These are phyloP conservation scores for Euleptes europaea DNA, from an alignment of 2,113 vertebrate species.

Conservation along the genomic window DNA sequence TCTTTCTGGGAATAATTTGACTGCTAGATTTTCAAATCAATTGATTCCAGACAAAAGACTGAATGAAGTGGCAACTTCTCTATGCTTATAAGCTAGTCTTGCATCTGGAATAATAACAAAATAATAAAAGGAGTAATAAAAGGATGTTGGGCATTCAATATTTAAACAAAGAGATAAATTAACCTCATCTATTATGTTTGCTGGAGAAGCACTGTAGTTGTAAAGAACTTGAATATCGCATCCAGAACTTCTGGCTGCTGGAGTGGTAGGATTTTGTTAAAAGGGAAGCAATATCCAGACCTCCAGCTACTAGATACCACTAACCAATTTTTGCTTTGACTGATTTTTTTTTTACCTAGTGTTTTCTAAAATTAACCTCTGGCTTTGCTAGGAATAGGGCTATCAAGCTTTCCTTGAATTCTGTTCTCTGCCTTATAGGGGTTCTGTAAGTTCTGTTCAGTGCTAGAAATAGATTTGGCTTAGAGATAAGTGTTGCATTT, in stretches of 20 bases:
- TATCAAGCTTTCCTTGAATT: neutral
- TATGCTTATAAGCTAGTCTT: neutral
- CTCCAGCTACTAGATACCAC: neutral
- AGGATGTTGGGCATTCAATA: neutral
- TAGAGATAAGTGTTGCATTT: neutral
- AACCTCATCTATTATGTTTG: conserved; percentile 8
- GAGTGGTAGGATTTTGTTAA: neutral
- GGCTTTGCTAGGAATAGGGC: neutral
- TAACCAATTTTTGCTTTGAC: neutral
- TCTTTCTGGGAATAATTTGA: neutral
- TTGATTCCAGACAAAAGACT: neutral
- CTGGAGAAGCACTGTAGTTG: neutral
- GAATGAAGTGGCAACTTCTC: no score
- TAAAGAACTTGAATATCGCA: neutral
- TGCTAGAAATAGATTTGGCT: neutral
- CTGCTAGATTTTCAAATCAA: neutral
- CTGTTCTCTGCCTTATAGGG: neutral
- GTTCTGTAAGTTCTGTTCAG: neutral
- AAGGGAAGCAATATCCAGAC: neutral
- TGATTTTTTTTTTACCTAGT: neutral
- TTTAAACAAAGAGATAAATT: conserved; percentile 30
- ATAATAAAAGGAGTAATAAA: no score
- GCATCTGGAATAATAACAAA: conserved; percentile 17
- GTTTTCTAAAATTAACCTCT: neutral
- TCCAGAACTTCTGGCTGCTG: neutral